Base-by-base conservation (phyloP, 1,140 invertebrate genomes). In the Leptinotarsa undecemlineata region DNA sequence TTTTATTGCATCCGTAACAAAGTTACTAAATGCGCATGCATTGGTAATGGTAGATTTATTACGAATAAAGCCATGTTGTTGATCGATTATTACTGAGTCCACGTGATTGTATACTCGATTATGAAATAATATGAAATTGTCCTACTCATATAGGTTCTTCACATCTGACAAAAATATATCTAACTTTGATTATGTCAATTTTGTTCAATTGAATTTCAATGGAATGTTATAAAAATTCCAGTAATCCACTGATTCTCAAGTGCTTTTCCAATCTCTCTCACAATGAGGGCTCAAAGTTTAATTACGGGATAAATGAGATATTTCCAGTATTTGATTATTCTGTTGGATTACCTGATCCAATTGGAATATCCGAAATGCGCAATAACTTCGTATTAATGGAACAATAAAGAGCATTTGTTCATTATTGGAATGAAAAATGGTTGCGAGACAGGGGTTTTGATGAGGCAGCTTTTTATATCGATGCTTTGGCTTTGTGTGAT, bases 341-440 rank as follows among this genome's bases (percentile, higher is more conserved):
- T 57, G 51, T 19, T 57, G 51, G 17, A 57, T 57, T 19, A n/a
- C 51, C 15, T 57, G 51, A 57, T 57, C 15, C 51, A 15, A 57
- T 57, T 57, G 51, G 51, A 57, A 57, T 57, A 15, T 57, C 51
- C 51, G 51, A 57, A 57, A 17, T 57, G 51, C 15, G 51, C 51
- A 57, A 57, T 57, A 57, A 57, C 51, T 57, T 19, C 51, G 17
- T n/a, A 57, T 57, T 57, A 57, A 57, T 57, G 51, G 51, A n/a
- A 57, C 51, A 57, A 57, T 57, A 57, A 57, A 57, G 51, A 57
- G 51, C 51, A 57, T 57, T 57, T 57, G 51, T 57, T 57, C 15
- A 57, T n/a, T 15, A 57, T 17, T 57, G n/a, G 3, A n/a, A 57
- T 57, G 51, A 57, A 57, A 57, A 57, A 57, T 57, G 51, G 51